Percentiles rank a stretch among this genome's conserved stretches.
Conservation (phyloP, 2,113 vertebrate species). For the Oncorhynchus masou region DNA sequence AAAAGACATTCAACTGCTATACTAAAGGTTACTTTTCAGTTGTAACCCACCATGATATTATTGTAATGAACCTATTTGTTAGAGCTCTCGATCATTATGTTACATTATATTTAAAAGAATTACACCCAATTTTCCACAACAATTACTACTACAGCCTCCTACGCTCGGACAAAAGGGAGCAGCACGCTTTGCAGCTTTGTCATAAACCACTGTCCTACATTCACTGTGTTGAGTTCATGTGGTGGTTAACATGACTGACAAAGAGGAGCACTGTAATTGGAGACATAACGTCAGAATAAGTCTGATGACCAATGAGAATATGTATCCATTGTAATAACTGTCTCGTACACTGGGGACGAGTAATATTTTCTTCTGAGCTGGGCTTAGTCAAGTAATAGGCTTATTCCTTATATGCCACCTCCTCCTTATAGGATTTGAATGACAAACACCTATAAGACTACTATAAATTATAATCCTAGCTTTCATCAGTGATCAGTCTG, state of each 20-base stretch:
- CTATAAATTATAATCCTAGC: background rate
- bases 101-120: no score
- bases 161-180: background rate
- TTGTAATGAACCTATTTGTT: background rate
- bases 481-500: background rate
- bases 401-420: background rate
- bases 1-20: no score
- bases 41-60: no score
- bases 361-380: background rate
- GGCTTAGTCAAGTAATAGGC: background rate
- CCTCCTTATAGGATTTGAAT: background rate
- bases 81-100: background rate
- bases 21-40: no score
- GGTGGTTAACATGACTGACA: conserved; percentile 1
- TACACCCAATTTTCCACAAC: no score
- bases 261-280: background rate
- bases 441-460: background rate
- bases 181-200: background rate
- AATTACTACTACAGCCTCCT: background rate
- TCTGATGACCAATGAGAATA: conserved; percentile 32
- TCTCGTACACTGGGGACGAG: background rate
- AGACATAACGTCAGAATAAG: conserved; percentile 11
- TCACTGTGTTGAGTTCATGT: conserved; percentile 12
- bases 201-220: conserved; percentile 8
- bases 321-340: background rate